Evolutionary conservation across 1,140 invertebrate genomes (phyloP), one percentile per base, ranked within the genome.

Genomic region (Drosophila pseudoobscura): DNA sequence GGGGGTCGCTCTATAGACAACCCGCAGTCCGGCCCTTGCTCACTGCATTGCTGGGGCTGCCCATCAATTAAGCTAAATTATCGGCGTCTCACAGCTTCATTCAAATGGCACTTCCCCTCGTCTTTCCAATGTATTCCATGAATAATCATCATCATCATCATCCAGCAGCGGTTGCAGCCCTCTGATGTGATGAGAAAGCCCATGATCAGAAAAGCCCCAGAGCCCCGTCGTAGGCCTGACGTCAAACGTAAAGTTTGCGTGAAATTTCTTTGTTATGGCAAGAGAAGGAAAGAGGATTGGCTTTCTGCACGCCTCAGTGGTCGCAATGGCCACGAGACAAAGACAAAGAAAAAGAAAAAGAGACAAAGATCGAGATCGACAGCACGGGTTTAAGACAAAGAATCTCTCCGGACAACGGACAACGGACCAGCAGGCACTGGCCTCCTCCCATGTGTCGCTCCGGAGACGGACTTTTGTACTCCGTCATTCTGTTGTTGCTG

Each of bases 181-280:
- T 39, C 35, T 39, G 35, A 11, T 11, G 35, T 39, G 35, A 39
- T 39, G 35, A 13, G 35, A 44, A 58, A 52, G 47, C 68, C 68
- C 68, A 70, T 11, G 35, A 39, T 39, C 35, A 39, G 35, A 39
- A 39, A 39, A 39, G 35, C 11, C 35, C 11, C 35, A 39, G 35
- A 39, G 3, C 11, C 35, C 7, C 29, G 56, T 70, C 66, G 47
- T 72, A 71, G 66, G 66, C 5, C 56, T 71, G 68, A 71, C 68
- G 68, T 71, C 68, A 73, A 78, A 63, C 75, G 61, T 56, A 49
- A 41, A 39, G 41, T 20, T 69, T 78, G 59, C 76, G 80, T 66
- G 70, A 57, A 70, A 80, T 73, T 79, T 84, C 80, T 85, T 80
- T 84, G 80, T 85, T 66, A 73, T 75, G 66, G 41, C 50, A 54